A percentile compares a stretch with the other conserved stretches of the same genome.
Conservation (phyloP, 2,888 invertebrate species). For the Ormia ochracea region DNA sequence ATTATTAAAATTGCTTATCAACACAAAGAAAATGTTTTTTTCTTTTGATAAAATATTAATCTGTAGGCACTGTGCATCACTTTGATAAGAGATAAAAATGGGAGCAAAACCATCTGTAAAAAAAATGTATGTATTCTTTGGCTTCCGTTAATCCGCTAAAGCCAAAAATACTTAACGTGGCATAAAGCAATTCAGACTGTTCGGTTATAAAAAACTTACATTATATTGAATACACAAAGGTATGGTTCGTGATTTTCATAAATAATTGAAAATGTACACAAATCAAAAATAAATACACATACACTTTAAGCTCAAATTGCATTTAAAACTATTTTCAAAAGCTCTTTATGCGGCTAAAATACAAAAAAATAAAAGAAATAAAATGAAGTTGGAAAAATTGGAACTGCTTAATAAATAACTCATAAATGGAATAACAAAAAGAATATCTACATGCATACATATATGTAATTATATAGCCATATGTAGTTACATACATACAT, state of each 20-base stretch:
- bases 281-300: slow-evolving; percentile 2
- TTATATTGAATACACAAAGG: slow-evolving; percentile 12
- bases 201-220: neutral
- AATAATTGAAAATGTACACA: slow-evolving; percentile 41
- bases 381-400: neutral
- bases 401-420: slow-evolving; percentile 12
- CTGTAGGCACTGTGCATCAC: neutral
- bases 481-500: neutral
- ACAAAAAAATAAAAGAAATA: slow-evolving; percentile 9
- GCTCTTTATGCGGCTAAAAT: slow-evolving; percentile 24
- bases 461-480: too few species aligned
- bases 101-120: neutral
- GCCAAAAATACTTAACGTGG: slow-evolving; percentile 31
- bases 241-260: slow-evolving; percentile 58
- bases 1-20: neutral
- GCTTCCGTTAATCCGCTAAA: neutral
- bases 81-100: neutral
- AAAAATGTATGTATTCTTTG: neutral
- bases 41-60: too few species aligned
- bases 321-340: slow-evolving; percentile 20
- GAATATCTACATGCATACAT: neutral
- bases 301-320: slow-evolving; percentile 22
- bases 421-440: slow-evolving; percentile 6
- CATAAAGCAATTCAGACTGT: slow-evolving; percentile 18
- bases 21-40: too few species aligned